Evolutionary conservation across 2,888 invertebrate species (phyloP).

Genomic region (Sepioteuthis lessoniana): DNA sequence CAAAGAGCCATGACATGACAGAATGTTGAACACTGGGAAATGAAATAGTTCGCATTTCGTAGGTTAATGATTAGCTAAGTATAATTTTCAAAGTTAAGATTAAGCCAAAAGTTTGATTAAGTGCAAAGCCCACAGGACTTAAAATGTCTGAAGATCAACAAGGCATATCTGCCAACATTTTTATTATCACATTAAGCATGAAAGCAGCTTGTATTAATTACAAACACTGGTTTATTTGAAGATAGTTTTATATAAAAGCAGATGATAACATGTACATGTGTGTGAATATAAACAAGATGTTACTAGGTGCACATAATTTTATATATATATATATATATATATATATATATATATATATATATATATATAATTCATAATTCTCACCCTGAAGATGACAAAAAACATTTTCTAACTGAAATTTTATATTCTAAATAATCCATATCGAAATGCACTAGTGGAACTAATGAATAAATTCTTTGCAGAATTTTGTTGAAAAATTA

Average conservation of each 20-base stretch:
- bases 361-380: too few species aligned
- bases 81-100: neutral
- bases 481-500: too few species aligned
- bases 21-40: neutral
- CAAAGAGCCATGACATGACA: neutral
- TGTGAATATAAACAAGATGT: too few species aligned
- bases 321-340: too few species aligned
- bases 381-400: too few species aligned
- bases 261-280: neutral
- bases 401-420: too few species aligned
- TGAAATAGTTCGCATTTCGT: neutral
- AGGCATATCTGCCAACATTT: neutral
- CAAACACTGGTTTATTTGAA: neutral
- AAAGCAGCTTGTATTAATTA: neutral
- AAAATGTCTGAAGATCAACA: neutral
- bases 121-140: neutral
- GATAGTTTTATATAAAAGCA: neutral
- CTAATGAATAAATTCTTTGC: too few species aligned
- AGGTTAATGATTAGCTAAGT: neutral
- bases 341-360: too few species aligned
- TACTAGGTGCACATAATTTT: too few species aligned
- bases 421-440: too few species aligned
- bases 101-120: neutral
- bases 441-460: too few species aligned
- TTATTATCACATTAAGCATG: neutral